A percentile compares a stretch with the other conserved stretches of the same genome.
These are phyloP conservation scores for Pemphigus obesinymphae DNA, from an alignment of 1,140 invertebrate genomes.

Conservation along the genomic window DNA sequence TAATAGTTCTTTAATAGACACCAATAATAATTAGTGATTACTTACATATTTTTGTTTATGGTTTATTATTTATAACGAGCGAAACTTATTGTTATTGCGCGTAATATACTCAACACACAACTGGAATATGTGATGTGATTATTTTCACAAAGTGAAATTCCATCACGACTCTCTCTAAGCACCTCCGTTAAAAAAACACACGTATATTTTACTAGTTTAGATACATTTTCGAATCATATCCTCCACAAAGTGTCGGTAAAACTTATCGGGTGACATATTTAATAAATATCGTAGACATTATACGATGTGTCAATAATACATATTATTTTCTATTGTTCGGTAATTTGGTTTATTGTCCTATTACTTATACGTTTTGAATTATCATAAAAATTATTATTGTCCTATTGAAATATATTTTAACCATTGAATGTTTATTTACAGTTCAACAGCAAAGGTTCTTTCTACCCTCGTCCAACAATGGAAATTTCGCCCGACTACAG, in stretches of 20 bases:
- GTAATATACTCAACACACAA: not conserved
- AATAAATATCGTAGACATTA: not conserved
- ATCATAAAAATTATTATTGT: not conserved
- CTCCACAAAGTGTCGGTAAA: not conserved
- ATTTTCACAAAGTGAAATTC: slow-evolving; percentile 31
- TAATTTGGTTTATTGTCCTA: too few species aligned
- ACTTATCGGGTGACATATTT: not conserved
- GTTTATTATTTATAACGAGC: slow-evolving; percentile 18
- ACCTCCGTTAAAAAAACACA: not conserved
- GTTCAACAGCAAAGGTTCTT: slow-evolving; percentile 16
- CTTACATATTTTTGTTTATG: not conserved
- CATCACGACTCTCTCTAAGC: slow-evolving; percentile 13
- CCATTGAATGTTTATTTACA: not conserved
- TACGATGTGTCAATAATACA: not conserved
- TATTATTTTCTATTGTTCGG: not conserved
- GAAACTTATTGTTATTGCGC: slow-evolving; percentile 4
- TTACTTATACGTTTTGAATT: not conserved
- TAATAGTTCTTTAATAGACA: too few species aligned
- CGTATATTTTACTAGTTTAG: not conserved
- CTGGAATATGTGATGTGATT: slow-evolving; percentile 28
- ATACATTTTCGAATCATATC: not conserved
- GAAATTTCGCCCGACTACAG: not conserved
- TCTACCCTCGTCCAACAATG: not conserved
- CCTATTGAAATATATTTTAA: not conserved
- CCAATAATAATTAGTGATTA: too few species aligned